phyloP scores from a whole-genome alignment of 2,888 invertebrate genomes.

The Aphrophora alni region DNA sequence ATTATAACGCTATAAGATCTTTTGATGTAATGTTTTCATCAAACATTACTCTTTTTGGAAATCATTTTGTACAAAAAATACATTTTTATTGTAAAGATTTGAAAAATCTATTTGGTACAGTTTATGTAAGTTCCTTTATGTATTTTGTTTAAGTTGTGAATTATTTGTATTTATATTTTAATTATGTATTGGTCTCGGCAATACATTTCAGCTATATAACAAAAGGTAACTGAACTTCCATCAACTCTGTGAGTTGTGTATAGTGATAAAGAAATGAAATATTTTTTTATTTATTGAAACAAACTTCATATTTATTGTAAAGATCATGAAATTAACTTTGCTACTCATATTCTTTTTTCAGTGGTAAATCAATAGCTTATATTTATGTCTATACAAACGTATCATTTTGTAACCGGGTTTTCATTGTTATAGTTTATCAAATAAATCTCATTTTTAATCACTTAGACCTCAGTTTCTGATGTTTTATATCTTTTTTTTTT shows the following conservation, averaged over 20 bases:
- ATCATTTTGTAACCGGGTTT: background rate
- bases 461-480: background rate
- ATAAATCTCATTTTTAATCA: background rate
- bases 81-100: background rate
- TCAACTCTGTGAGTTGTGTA: constrained; percentile 9
- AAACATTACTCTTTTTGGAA: background rate
- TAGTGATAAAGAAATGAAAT: background rate
- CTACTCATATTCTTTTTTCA: background rate
- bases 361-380: background rate
- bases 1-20: background rate
- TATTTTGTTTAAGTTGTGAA: constrained; percentile 4
- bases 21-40: background rate
- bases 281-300: background rate
- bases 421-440: background rate
- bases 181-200: background rate
- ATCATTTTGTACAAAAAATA: background rate
- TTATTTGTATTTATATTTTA: background rate
- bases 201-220: background rate
- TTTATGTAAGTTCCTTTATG: background rate
- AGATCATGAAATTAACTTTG: background rate
- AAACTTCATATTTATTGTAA: background rate
- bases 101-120: background rate
- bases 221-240: background rate
- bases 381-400: background rate
- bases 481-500: too few species aligned